Percentiles rank a stretch among this genome's conserved stretches.
phyloP scores from a whole-genome alignment of 2,113 vertebrate species.

The Peucedramus taeniatus region DNA sequence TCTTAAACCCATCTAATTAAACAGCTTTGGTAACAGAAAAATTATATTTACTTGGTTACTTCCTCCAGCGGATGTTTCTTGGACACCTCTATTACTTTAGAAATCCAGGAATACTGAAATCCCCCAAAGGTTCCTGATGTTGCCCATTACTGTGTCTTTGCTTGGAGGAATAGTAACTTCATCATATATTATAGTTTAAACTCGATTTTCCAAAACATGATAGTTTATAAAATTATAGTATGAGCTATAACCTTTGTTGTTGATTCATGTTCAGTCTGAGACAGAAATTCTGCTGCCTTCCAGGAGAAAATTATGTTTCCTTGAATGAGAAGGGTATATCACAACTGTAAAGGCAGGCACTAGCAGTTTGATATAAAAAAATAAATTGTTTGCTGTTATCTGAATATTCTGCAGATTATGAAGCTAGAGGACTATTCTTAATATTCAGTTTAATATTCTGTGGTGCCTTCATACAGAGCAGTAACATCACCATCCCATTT shows the following conservation, averaged over 20 bases:
- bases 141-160: conserved; percentile 62
- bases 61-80: not conserved
- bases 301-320: conserved; percentile 65
- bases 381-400: not conserved
- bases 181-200: conserved; percentile 65
- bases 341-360: conserved; percentile 30
- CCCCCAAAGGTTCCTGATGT: not conserved
- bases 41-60: not conserved
- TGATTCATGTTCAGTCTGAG: conserved; percentile 74
- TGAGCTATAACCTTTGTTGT: conserved; percentile 53
- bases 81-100: not conserved
- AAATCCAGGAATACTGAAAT: not conserved
- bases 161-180: conserved; percentile 58
- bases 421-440: not conserved
- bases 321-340: conserved; percentile 49
- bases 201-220: conserved; percentile 61
- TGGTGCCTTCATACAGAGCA: not conserved
- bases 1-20: not conserved
- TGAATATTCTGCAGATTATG: not conserved
- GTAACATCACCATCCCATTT: not conserved
- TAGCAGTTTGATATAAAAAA: not conserved
- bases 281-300: conserved; percentile 65
- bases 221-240: conserved; percentile 78
- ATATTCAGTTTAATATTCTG: not conserved
- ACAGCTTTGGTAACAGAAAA: not conserved